Evolutionary conservation across 2,888 invertebrate species (phyloP).

Genomic region (Himalopsyche anomala): DNA sequence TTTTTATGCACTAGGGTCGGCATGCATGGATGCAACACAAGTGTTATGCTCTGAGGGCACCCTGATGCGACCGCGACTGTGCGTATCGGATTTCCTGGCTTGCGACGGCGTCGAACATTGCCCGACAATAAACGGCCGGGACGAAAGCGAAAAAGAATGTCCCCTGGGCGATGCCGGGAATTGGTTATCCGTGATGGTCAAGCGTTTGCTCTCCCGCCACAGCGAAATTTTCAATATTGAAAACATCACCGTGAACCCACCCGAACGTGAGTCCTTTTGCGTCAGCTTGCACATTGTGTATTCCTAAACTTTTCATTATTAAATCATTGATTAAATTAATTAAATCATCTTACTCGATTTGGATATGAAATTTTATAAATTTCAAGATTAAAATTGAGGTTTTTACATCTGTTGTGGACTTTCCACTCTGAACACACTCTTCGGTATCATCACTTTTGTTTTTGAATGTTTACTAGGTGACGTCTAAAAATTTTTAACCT

Average conservation of each 20-base stretch:
- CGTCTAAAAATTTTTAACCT: no score
- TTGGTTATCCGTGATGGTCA: slow-evolving; percentile 59
- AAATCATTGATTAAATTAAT: no score
- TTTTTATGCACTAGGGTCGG: slow-evolving; percentile 51
- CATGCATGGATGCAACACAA: slow-evolving; percentile 52
- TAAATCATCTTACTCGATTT: no score
- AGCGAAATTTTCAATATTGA: slow-evolving; percentile 55
- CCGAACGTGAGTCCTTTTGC: not conserved
- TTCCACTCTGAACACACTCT: no score
- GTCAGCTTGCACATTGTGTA: not conserved
- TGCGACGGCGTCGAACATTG: slow-evolving; percentile 83
- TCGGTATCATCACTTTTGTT: no score
- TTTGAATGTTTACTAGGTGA: no score
- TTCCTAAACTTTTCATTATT: no score
- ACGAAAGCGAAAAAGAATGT: slow-evolving; percentile 66
- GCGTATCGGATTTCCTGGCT: slow-evolving; percentile 80
- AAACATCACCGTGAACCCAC: slow-evolving; percentile 6
- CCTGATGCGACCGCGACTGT: slow-evolving; percentile 69
- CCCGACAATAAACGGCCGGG: slow-evolving; percentile 80
- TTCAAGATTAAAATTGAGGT: no score
- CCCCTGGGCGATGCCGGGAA: not conserved
- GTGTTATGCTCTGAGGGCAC: slow-evolving; percentile 54
- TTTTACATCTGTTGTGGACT: no score
- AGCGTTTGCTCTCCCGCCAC: slow-evolving; percentile 58
- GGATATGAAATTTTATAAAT: no score